A percentile compares a stretch with the other conserved stretches of the same genome.
These are phyloP conservation scores for Ispidina lecontei DNA, from an alignment of 2,797 vertebrate species.

Conservation along the genomic window DNA sequence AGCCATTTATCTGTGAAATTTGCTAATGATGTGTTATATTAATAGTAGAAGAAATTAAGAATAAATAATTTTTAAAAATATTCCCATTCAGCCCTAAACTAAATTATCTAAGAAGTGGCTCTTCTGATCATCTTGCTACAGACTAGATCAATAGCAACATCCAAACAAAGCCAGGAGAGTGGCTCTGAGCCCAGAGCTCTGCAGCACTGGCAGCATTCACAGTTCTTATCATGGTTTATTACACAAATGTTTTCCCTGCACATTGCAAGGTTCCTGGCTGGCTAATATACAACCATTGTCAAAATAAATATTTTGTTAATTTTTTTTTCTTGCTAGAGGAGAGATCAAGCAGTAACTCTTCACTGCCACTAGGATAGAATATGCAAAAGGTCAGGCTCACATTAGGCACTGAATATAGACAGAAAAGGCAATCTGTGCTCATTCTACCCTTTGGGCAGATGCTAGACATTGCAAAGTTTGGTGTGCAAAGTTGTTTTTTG, in stretches of 20 bases:
- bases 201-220: neutral
- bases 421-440: neutral
- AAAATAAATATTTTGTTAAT: constrained; percentile 12
- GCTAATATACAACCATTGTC: neutral
- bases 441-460: neutral
- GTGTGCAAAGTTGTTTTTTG: neutral
- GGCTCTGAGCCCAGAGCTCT: constrained; percentile 51
- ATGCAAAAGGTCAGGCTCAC: constrained; percentile 22
- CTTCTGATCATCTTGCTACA: neutral
- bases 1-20: neutral
- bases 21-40: neutral
- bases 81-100: neutral
- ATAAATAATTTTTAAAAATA: neutral
- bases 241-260: neutral
- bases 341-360: constrained; percentile 5
- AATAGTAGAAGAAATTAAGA: neutral
- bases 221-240: neutral
- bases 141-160: constrained; percentile 37
- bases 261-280: neutral
- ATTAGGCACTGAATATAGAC: neutral
- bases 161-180: neutral
- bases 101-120: constrained; percentile 24
- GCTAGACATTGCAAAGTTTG: neutral
- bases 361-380: neutral
- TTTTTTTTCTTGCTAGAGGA: constrained; percentile 2